These are phyloP conservation scores for Trachops cirrhosus DNA, from an alignment of 2,797 vertebrate species.

Conservation along the genomic window DNA sequence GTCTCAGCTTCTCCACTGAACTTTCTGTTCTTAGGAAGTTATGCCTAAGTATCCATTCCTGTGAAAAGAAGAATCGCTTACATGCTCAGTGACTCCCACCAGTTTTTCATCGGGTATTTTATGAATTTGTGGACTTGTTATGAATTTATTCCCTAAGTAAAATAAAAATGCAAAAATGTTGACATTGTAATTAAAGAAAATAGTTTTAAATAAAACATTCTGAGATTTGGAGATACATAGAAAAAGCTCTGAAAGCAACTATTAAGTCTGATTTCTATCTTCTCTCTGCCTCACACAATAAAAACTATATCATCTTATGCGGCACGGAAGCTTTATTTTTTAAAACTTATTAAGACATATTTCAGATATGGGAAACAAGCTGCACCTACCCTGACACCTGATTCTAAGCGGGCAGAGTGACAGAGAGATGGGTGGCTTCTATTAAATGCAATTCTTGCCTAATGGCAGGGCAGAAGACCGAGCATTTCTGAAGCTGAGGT, in stretches of 20 bases:
- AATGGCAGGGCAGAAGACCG: neutral
- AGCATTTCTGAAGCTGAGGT: neutral
- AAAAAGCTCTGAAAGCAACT: neutral
- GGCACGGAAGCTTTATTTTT: neutral
- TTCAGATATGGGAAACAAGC: slow-evolving; percentile 21
- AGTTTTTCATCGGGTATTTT: neutral
- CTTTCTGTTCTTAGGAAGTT: neutral
- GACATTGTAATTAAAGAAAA: slow-evolving; percentile 3
- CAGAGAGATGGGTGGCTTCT: too few species aligned
- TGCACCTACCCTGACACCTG: neutral
- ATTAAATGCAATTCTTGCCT: neutral
- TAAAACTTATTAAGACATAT: neutral
- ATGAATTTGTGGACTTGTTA: neutral
- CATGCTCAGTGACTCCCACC: neutral
- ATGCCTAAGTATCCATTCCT: neutral
- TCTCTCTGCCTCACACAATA: neutral
- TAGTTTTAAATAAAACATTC: slow-evolving; percentile 20
- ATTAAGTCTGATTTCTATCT: neutral
- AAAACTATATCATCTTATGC: neutral
- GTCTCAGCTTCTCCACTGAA: neutral
- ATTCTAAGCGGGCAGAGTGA: neutral
- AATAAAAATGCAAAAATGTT: slow-evolving; percentile 17
- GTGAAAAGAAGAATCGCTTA: neutral
- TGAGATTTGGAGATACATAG: neutral
- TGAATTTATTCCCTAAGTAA: slow-evolving; percentile 2